Percentiles rank a stretch among this genome's conserved stretches.
These are phyloP conservation scores for Caenorhabditis inopinata DNA, from an alignment of 1,140 invertebrate species.

Conservation along the genomic window DNA sequence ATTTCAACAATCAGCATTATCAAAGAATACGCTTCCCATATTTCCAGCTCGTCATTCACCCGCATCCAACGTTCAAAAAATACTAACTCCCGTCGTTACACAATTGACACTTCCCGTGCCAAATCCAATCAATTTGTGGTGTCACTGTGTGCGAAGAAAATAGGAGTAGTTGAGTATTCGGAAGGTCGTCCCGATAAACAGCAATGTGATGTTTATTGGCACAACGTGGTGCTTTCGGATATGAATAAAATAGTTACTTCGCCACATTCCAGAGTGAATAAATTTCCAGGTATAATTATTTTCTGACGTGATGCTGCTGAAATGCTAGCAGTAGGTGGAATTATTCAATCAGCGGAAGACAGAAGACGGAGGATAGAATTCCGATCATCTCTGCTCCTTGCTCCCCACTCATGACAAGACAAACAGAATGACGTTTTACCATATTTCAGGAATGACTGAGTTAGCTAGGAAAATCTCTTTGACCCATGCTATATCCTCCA, in stretches of 20 bases:
- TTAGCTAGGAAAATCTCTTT: slow-evolving; percentile 69
- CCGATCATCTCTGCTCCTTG: no score
- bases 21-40: no score
- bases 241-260: slow-evolving; percentile 63
- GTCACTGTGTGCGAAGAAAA: slow-evolving; percentile 61
- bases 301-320: no score
- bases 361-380: no score
- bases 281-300: slow-evolving; percentile 64
- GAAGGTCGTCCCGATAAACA: slow-evolving; percentile 62
- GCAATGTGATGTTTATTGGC: slow-evolving; percentile 69
- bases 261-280: slow-evolving; percentile 67
- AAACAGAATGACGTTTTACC: no score
- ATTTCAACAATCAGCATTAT: no score
- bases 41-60: slow-evolving; percentile 37
- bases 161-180: slow-evolving; percentile 63
- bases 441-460: slow-evolving; percentile 69
- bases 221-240: slow-evolving; percentile 67
- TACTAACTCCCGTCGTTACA: slow-evolving; percentile 13
- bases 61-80: slow-evolving; percentile 21
- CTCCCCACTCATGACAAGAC: no score
- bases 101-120: slow-evolving; percentile 62
- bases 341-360: no score
- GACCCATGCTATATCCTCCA: slow-evolving; percentile 68
- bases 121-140: slow-evolving; percentile 62
- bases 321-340: no score